phyloP scores from a whole-genome alignment of 2,797 vertebrate species.

The Lophotriccus pileatus region DNA sequence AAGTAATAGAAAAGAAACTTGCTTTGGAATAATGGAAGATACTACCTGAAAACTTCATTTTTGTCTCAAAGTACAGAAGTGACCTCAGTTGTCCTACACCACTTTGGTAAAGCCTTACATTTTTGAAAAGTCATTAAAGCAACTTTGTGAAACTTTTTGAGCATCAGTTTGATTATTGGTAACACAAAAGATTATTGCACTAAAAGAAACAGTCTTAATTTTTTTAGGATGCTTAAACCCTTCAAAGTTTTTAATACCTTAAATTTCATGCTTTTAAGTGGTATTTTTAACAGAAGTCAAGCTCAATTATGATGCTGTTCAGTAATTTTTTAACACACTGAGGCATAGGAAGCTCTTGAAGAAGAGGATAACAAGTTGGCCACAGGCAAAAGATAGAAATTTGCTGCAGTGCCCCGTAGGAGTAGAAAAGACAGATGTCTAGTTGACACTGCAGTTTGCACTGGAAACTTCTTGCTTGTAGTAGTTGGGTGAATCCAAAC shows the following conservation, averaged over 20 bases:
- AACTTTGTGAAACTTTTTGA: not conserved
- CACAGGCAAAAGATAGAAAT: not conserved
- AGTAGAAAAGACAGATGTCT: not conserved
- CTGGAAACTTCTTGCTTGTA: not conserved
- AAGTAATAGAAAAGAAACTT: not conserved
- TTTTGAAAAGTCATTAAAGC: not conserved
- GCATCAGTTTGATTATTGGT: not conserved
- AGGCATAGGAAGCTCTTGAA: not conserved
- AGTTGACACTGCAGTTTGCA: not conserved
- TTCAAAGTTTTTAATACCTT: not conserved
- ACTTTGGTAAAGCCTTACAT: not conserved
- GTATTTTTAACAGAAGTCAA: not conserved
- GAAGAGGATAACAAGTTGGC: not conserved
- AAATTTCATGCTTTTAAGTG: not conserved
- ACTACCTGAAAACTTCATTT: not conserved
- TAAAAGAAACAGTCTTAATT: not conserved
- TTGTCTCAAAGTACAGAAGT: not conserved
- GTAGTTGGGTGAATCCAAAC: not conserved
- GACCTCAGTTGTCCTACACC: not conserved
- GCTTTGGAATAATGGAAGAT: not conserved
- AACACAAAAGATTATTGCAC: not conserved
- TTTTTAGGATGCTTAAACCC: not conserved
- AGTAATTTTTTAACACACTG: not conserved
- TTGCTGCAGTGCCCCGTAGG: not conserved
- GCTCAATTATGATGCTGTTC: not conserved